These are phyloP conservation scores for Novumbra hubbsi DNA, from an alignment of 2,797 vertebrate genomes.

Conservation along the genomic window DNA sequence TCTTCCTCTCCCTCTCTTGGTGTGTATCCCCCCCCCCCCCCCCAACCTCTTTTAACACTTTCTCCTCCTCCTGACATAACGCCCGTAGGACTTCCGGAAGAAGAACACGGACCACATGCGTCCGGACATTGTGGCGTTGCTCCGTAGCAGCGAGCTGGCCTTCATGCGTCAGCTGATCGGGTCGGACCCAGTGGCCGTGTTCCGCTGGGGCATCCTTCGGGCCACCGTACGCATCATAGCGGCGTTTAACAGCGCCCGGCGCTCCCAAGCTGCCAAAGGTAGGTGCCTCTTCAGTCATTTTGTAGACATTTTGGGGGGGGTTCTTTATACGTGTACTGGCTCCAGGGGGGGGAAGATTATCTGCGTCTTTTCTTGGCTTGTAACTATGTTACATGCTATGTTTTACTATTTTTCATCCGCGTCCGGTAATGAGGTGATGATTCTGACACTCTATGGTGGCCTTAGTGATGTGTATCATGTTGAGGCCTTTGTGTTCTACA, in stretches of 20 bases:
- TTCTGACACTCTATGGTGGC: background rate
- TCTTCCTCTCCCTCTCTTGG: background rate
- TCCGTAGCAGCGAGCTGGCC: conserved; percentile 84
- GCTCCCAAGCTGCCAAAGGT: conserved; percentile 69
- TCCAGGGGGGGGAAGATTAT: too few relatives aligned
- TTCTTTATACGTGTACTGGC: too few relatives aligned
- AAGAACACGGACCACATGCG: conserved; percentile 95
- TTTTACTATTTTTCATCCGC: background rate
- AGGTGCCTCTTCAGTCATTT: conserved; percentile 10
- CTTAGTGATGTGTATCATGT: background rate
- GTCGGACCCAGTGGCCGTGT: conserved; percentile 85
- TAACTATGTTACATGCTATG: background rate
- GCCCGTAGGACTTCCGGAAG: conserved; percentile 84
- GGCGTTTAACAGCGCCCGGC: conserved; percentile 78
- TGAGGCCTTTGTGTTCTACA: conserved; percentile 46
- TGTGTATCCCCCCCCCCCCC: too few relatives aligned
- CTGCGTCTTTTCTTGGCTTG: too few relatives aligned
- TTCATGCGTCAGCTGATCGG: conserved; percentile 89
- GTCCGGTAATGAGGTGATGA: background rate
- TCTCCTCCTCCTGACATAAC: background rate
- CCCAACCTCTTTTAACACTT: background rate
- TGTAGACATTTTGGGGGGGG: too few relatives aligned
- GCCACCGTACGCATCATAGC: conserved; percentile 82
- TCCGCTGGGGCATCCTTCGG: conserved; percentile 92
- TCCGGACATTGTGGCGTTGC: conserved; percentile 85